Evolutionary conservation across 2,113 vertebrate genomes (phyloP).

Genomic region (Sturnus vulgaris): DNA sequence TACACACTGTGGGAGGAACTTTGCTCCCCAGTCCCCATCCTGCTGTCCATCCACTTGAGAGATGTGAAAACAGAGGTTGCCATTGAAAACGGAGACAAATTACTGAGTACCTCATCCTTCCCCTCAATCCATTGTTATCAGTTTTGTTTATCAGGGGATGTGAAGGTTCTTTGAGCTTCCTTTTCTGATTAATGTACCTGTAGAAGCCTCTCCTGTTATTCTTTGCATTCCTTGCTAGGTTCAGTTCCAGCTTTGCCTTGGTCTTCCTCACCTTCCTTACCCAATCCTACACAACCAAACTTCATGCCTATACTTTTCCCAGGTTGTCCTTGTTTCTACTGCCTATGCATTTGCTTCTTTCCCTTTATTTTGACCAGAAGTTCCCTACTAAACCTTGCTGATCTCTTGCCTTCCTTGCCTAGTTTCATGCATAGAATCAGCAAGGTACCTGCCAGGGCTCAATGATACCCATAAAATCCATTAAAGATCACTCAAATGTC

Average conservation of each 20-base stretch:
- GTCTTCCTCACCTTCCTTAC: background rate
- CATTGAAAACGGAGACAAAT: background rate
- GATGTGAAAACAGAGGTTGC: background rate
- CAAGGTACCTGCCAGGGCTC: background rate
- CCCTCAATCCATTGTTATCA: background rate
- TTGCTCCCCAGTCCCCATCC: background rate
- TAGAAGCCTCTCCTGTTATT: background rate
- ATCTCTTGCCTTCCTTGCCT: background rate
- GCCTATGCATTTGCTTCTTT: background rate
- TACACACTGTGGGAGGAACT: background rate
- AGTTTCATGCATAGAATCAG: background rate
- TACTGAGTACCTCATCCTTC: background rate
- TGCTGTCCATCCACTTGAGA: background rate
- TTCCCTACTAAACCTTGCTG: background rate
- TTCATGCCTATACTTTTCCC: background rate
- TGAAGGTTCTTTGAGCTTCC: background rate
- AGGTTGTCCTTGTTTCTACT: background rate
- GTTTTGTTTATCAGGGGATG: background rate
- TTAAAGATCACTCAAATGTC: background rate
- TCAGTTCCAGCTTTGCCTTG: background rate
- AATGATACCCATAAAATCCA: rapidly evolving
- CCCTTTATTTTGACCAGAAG: background rate
- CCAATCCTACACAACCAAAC: background rate
- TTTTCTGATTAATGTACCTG: background rate
- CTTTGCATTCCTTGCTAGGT: background rate